These are phyloP conservation scores for Pycnomerus fuliginosus DNA, from an alignment of 2,888 invertebrate species.

Conservation along the genomic window DNA sequence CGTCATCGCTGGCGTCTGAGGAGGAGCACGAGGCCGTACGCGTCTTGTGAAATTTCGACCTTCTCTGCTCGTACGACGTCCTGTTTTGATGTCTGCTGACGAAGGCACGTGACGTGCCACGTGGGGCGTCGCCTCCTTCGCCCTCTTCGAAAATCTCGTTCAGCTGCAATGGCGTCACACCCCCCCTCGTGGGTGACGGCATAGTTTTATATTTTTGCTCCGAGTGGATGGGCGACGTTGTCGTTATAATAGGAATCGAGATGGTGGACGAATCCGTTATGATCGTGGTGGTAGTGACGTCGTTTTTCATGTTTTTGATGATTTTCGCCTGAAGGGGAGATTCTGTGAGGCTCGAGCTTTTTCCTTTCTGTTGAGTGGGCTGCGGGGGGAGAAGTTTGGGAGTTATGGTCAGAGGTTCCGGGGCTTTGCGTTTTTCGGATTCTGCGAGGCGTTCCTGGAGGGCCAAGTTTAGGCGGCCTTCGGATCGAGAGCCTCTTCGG, in stretches of 20 bases:
- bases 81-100: constrained; percentile 44
- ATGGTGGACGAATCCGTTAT: constrained; percentile 59
- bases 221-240: constrained; percentile 37
- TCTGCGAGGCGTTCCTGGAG: constrained; percentile 64
- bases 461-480: constrained; percentile 73
- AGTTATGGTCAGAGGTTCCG: constrained; percentile 48
- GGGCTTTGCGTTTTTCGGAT: constrained; percentile 56
- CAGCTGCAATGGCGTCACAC: constrained; percentile 52
- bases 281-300: constrained; percentile 50
- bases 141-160: constrained; percentile 71
- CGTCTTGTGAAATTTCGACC: constrained; percentile 69
- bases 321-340: constrained; percentile 34
- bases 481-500: constrained; percentile 75
- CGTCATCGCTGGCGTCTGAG: constrained; percentile 89
- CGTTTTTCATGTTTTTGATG: constrained; percentile 32
- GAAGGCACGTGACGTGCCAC: constrained; percentile 40
- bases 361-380: constrained; percentile 45
- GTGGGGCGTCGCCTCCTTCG: constrained; percentile 19
- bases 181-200: constrained; percentile 57
- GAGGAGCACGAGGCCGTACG: constrained; percentile 90
- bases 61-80: constrained; percentile 58
- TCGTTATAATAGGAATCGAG: constrained; percentile 55
- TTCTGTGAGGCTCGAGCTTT: constrained; percentile 40
- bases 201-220: constrained; percentile 59
- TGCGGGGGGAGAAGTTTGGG: constrained; percentile 13